Base-by-base conservation (phyloP, 2,113 vertebrate genomes). In the Atlantisia rogersi region DNA sequence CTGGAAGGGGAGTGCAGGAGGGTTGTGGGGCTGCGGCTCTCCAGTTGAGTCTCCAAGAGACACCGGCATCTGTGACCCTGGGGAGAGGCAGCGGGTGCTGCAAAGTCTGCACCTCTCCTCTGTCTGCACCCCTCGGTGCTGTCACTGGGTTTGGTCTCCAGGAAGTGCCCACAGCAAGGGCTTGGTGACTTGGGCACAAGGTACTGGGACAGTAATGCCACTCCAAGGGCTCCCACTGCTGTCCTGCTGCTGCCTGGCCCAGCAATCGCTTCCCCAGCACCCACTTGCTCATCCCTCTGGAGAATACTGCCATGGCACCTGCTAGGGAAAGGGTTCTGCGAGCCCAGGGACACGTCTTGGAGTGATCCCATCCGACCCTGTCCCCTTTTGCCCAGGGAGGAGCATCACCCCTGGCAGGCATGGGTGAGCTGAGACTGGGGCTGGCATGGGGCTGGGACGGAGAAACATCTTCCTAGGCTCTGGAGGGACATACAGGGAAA, bases 91-190 rank as follows among this genome's bases (percentile, higher is more conserved):
- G 15, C 5, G 46, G 28, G 42, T 46, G 80, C 46, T 5, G 2
- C 37, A 70, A 32, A 6, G 11, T 3, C 68, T 28, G 44, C 42
- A 9, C 21, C 48, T 22, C 78, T 24, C 48, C 52, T 26, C 13
- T 11, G 50, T 24, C 50, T 52, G 7, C 46, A 31, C 12, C 42
- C 9, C 42, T 31, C 35, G 29, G 1, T 50, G 31, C 82, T 35
- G 0, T 63, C 8, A 4, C 2, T n/a, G 63, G 58, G 15, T 73
- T 24, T 63, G 29, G 40, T 50, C 44, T 35, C 53, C 59, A 59
- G 63, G 8, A 76, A 75, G 31, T 0, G 0, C 44, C 35, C 3
- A 1, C 28, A 56, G 62, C 2, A 1, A 1, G 24, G 24, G 69
- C 22, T 31, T 52, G 29, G 44, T 50, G 68, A 63, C 63, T 80